Percentiles rank a stretch among this genome's conserved stretches.
Evolutionary conservation across 1,140 invertebrate genomes (phyloP).

Genomic region (Drosophila orosa): DNA sequence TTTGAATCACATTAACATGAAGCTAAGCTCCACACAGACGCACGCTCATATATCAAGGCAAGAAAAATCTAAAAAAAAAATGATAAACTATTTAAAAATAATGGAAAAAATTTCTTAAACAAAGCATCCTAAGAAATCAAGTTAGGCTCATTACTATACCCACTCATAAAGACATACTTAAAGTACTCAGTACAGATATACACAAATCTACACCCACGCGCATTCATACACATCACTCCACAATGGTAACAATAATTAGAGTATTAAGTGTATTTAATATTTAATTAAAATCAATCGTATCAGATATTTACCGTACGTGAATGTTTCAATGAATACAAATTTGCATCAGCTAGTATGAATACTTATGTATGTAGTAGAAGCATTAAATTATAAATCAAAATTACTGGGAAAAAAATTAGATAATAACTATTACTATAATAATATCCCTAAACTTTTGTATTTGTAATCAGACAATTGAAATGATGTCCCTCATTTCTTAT

Average conservation of each 20-base stretch:
- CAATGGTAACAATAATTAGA: slow-evolving; percentile 83
- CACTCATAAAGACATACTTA: slow-evolving; percentile 45
- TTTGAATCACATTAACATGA: slow-evolving; percentile 46
- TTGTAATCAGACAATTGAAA: background rate
- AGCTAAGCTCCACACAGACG: slow-evolving; percentile 49
- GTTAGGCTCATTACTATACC: slow-evolving; percentile 45
- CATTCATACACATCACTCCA: slow-evolving; percentile 69
- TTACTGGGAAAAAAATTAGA: slow-evolving; percentile 3
- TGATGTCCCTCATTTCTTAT: slow-evolving; percentile 12
- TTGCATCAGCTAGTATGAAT: slow-evolving; percentile 43
- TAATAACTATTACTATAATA: slow-evolving; percentile 10
- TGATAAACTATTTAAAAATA: slow-evolving; percentile 15
- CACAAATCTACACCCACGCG: slow-evolving; percentile 30
- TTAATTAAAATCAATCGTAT: slow-evolving; percentile 46
- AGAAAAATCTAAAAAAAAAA: slow-evolving; percentile 42
- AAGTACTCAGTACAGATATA: slow-evolving; percentile 23
- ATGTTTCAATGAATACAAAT: slow-evolving; percentile 64
- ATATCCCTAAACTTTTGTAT: slow-evolving; percentile 4
- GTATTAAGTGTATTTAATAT: slow-evolving; percentile 63
- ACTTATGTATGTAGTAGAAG: slow-evolving; percentile 45
- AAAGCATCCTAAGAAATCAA: slow-evolving; percentile 44
- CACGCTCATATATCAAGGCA: slow-evolving; percentile 69
- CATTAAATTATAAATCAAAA: slow-evolving; percentile 16
- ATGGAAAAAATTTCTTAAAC: slow-evolving; percentile 26
- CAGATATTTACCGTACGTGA: slow-evolving; percentile 40